Base-by-base conservation (phyloP, 2,113 vertebrate species). In the Xyliphius kryptos region DNA sequence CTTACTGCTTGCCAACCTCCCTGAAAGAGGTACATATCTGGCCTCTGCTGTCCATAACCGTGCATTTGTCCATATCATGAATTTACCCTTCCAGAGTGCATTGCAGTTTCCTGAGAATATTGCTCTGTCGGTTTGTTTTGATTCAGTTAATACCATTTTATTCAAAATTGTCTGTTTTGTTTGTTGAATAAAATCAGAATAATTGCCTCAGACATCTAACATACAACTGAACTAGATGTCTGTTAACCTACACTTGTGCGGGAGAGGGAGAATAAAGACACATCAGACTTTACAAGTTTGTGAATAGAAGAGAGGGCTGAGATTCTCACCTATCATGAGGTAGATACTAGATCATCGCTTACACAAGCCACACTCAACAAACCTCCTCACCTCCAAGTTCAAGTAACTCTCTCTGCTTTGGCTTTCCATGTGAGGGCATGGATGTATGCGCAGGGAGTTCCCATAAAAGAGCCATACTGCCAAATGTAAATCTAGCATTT, bases 1-100 rank as follows among this genome's bases (percentile, higher is more conserved):
- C 40, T 43, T 44, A 58, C 56, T 44, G 56, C 56, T 58, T 44
- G 56, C 19, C 56, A 58, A 26, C 56, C 56, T 44, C 40, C 56
- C 40, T 58, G 19, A 58, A 58, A 58, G 20, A n/a, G n/a, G 56
- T 43, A 15, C 40, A 2, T 58, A 58, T 58, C 40, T 58, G 56
- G 56, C 56, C 20, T 58, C 40, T n/a, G 40, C 40, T 58, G 56
- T 58, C 56, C 14, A 58, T 58, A 38, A 58, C 26, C 7, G 2
- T 58, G 20, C 40, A 26, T 12, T 57, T 57, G 55, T 43, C 19
- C 14, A 13, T 44, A 41, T 58, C 56, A 15, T 58, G 56, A 58
- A 20, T 58, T 58, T 9, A 9, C 56, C 20, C 40, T 58, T 14
- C 56, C 56, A 58, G 56, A 12, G 19, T 43, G 55, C 38, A 56